A percentile compares a stretch with the other conserved stretches of the same genome.
phyloP scores from a whole-genome alignment of 2,888 invertebrate species.

The Fragum sueziense region DNA sequence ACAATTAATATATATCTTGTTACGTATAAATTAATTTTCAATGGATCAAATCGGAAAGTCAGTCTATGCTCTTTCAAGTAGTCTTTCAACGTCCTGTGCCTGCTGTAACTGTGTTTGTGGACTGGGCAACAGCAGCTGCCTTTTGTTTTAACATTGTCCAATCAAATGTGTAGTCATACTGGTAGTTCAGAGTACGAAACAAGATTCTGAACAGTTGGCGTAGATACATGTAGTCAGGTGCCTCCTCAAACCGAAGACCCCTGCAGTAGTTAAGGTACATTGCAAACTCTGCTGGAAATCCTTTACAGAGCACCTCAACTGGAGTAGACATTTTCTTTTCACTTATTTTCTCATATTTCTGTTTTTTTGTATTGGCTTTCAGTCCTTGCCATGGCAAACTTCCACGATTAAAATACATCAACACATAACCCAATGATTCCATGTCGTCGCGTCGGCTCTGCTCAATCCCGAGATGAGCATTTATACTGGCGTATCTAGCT shows the following conservation, averaged over 20 bases:
- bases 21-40: too few relatives aligned
- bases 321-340: conserved; percentile 99
- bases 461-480: conserved; percentile 99
- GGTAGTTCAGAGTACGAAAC: conserved; percentile 99
- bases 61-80: too few relatives aligned
- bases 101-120: conserved; percentile 66
- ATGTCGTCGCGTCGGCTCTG: conserved; percentile 99
- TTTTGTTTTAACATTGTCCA: conserved; percentile 99
- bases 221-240: conserved; percentile 99
- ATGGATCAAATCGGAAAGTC: too few relatives aligned
- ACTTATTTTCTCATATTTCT: conserved; percentile 99
- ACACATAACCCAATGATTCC: conserved; percentile 99
- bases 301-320: conserved; percentile 98
- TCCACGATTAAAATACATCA: conserved; percentile 98
- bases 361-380: conserved; percentile 98
- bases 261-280: conserved; percentile 99
- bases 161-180: conserved; percentile 99
- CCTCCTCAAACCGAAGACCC: conserved; percentile 98
- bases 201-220: conserved; percentile 99
- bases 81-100: conserved; percentile 64
- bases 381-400: conserved; percentile 98
- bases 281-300: conserved; percentile 99
- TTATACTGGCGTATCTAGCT: conserved; percentile 97
- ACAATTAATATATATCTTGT: too few relatives aligned
- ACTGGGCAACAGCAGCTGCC: conserved; percentile 84